phyloP scores from a whole-genome alignment of 2,113 vertebrate genomes.

The Galbula dea region DNA sequence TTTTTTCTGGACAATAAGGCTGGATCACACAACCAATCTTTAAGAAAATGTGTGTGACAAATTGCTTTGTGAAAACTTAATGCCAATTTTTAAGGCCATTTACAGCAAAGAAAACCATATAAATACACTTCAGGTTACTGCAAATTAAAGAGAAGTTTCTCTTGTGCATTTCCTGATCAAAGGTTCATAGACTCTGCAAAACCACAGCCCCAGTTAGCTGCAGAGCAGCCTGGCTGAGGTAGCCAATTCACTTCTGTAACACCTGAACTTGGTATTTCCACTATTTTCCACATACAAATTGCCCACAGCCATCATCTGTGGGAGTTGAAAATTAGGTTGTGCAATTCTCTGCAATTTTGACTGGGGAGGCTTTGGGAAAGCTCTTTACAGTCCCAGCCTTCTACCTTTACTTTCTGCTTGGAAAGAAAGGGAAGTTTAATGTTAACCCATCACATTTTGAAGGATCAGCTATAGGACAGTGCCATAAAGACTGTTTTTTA shows the following conservation, averaged over 20 bases:
- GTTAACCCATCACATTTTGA: neutral
- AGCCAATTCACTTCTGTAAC: neutral
- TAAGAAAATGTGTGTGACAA: neutral
- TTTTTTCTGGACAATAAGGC: neutral
- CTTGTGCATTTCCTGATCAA: neutral
- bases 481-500: neutral
- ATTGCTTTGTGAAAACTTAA: neutral
- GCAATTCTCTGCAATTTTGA: neutral
- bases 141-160: neutral
- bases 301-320: neutral
- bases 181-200: neutral
- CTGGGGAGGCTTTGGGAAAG: neutral
- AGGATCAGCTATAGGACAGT: neutral
- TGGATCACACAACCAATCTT: neutral
- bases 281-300: neutral
- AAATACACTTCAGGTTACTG: neutral
- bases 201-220: neutral
- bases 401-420: neutral
- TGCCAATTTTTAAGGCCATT: neutral
- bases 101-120: neutral
- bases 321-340: neutral
- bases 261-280: constrained; percentile 3
- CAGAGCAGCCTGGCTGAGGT: neutral
- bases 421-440: neutral
- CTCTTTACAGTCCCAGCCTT: neutral